Conservation (phyloP, 2,888 invertebrate genomes). For the Microctonus brassicae region DNA sequence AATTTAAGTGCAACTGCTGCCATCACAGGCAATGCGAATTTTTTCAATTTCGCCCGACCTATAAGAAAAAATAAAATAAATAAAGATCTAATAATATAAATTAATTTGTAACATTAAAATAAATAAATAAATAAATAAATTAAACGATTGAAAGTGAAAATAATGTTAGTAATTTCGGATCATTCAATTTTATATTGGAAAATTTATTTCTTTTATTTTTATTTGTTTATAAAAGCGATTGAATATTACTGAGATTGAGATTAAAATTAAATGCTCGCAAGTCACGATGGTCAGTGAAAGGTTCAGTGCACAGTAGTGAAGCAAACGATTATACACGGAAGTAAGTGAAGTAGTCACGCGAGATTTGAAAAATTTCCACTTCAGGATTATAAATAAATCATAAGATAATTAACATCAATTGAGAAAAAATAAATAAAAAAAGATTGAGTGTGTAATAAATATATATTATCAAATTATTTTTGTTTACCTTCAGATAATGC, state of each 20-base stretch:
- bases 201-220: not conserved
- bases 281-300: constrained; percentile 47
- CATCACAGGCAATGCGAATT: constrained; percentile 78
- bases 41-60: constrained; percentile 84
- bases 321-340: constrained; percentile 17
- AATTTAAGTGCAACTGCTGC: constrained; percentile 81
- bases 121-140: too few relatives aligned
- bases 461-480: constrained; percentile 1
- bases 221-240: not conserved
- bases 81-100: not conserved
- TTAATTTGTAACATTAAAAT: too few relatives aligned
- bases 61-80: constrained; percentile 37
- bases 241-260: constrained; percentile 7
- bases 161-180: not conserved
- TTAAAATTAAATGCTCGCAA: constrained; percentile 6
- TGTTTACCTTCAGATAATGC: constrained; percentile 82
- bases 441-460: not conserved
- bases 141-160: not conserved
- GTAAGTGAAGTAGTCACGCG: constrained; percentile 37
- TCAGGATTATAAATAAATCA: not conserved
- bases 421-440: not conserved
- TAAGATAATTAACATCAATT: not conserved
- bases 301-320: constrained; percentile 39
- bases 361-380: constrained; percentile 26
- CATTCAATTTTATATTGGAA: not conserved